Conservation (phyloP, 2,113 vertebrate genomes). For the Lichenostomus cassidix region DNA sequence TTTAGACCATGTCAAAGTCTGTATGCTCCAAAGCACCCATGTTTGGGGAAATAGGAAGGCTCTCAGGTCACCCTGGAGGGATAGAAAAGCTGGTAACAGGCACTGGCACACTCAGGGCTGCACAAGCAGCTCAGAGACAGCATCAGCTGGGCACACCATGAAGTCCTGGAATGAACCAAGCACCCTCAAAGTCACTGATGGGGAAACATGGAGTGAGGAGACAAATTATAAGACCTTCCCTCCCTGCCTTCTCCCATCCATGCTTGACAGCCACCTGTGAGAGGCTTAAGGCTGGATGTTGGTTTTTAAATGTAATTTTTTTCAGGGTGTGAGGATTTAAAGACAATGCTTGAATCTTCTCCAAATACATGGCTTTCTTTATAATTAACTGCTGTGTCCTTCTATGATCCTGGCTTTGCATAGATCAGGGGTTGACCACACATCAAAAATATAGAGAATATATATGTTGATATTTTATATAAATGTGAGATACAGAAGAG, state of each 20-base stretch:
- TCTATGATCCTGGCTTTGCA: background rate
- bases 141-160: background rate
- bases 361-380: background rate
- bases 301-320: background rate
- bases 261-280: background rate
- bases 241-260: background rate
- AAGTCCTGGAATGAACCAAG: background rate
- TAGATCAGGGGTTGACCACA: background rate
- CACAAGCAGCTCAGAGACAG: background rate
- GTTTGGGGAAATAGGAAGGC: background rate
- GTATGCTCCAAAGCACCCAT: no score
- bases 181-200: background rate
- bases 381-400: background rate
- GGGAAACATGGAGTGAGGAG: rapidly evolving
- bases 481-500: background rate
- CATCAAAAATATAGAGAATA: background rate
- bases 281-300: background rate
- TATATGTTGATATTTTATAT: background rate
- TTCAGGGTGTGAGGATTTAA: background rate
- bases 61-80: background rate
- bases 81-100: background rate
- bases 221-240: background rate
- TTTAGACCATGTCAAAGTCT: background rate
- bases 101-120: background rate
- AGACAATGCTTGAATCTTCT: background rate